Evolutionary conservation across 2,797 vertebrate species (phyloP).

Genomic region (Eremophila alpestris): DNA sequence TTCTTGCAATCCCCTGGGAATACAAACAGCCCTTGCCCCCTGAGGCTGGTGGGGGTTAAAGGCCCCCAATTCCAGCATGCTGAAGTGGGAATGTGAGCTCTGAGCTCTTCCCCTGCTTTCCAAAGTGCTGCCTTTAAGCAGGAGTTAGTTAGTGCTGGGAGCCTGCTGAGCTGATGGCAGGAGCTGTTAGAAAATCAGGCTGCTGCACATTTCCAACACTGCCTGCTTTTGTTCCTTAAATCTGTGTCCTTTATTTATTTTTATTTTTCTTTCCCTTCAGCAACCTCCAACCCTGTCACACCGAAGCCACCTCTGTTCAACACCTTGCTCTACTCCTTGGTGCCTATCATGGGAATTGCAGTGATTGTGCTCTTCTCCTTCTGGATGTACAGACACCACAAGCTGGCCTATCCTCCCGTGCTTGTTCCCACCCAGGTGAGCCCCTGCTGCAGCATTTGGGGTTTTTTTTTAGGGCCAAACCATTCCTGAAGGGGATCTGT

Average conservation of each 20-base stretch:
- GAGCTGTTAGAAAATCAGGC: neutral
- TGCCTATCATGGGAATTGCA: constrained; percentile 93
- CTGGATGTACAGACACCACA: constrained; percentile 99
- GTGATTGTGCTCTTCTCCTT: constrained; percentile 94
- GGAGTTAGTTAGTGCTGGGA: neutral
- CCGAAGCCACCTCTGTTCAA: constrained; percentile 91
- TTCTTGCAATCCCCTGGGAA: neutral
- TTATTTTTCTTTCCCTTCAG: constrained; percentile 59
- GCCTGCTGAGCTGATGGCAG: neutral
- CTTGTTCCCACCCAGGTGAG: constrained; percentile 98
- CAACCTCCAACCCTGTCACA: constrained; percentile 92
- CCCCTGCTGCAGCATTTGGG: neutral
- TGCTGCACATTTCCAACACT: neutral
- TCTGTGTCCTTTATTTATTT: neutral
- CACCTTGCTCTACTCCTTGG: constrained; percentile 94
- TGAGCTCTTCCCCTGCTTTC: neutral
- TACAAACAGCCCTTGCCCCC: rapidly evolving
- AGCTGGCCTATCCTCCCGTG: constrained; percentile 95
- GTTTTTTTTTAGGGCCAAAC: neutral
- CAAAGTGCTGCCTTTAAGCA: neutral
- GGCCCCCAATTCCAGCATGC: neutral
- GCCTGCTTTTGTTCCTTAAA: neutral
- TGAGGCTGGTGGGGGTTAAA: neutral
- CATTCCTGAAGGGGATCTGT: neutral
- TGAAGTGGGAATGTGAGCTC: neutral